phyloP scores from a whole-genome alignment of 2,888 invertebrate genomes.

The Lamellibrachia satsuma region DNA sequence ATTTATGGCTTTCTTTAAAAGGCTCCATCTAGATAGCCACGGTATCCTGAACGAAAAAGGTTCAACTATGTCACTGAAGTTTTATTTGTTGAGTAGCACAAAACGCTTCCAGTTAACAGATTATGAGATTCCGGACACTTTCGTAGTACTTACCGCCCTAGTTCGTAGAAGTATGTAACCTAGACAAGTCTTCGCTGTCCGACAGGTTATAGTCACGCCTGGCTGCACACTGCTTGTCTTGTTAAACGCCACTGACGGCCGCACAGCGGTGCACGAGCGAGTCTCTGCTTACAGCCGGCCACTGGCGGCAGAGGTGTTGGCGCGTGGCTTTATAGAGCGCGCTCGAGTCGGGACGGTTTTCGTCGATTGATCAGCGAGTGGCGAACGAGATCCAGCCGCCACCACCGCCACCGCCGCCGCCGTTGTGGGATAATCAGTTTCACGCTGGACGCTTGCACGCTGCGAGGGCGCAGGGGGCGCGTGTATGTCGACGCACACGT shows the following conservation, averaged over 20 bases:
- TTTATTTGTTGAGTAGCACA: neutral
- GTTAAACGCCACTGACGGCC: neutral
- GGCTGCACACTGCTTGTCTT: neutral
- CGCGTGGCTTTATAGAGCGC: neutral
- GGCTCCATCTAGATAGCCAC: neutral
- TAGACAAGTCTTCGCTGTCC: neutral
- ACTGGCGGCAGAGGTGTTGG: neutral
- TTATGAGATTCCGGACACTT: neutral
- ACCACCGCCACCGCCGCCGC: neutral
- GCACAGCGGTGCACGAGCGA: neutral
- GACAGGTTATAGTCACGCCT: slow-evolving; percentile 11
- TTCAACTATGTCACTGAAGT: neutral
- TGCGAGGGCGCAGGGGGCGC: neutral
- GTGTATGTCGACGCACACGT: neutral
- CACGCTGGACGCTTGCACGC: neutral
- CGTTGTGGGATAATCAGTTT: neutral
- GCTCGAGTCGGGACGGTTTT: neutral
- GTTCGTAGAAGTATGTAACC: neutral
- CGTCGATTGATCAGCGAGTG: neutral
- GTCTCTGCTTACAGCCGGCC: neutral
- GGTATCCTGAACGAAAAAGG: neutral
- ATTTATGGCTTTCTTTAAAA: neutral
- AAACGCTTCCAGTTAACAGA: neutral
- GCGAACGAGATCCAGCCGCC: neutral
- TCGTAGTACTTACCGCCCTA: neutral